Percentiles rank a stretch among this genome's conserved stretches.
phyloP scores from a whole-genome alignment of 92 coral and sea anemone species.

The Hydrozoanthus gracilis region DNA sequence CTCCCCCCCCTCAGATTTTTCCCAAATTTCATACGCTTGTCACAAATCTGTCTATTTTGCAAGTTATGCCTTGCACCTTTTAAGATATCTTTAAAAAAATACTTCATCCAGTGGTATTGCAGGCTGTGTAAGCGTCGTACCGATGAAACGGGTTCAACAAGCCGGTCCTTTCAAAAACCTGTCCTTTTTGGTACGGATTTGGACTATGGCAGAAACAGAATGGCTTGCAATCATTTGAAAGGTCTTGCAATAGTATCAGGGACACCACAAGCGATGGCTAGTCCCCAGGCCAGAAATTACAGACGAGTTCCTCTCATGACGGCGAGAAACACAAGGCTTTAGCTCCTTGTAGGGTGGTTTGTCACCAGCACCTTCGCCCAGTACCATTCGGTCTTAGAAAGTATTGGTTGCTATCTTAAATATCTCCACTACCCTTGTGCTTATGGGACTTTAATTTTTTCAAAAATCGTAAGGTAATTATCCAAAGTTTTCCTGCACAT shows the following conservation, averaged over 20 bases:
- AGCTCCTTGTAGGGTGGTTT: constrained; percentile 80
- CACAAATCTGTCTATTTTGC: too few species aligned
- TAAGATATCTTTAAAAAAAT: too few species aligned
- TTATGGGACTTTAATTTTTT: constrained; percentile 42
- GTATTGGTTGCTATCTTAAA: neutral
- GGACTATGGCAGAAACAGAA: too few species aligned
- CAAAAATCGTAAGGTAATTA: neutral
- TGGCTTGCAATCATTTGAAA: too few species aligned
- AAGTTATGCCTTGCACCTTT: too few species aligned
- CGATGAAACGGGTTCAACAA: too few species aligned
- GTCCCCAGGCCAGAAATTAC: constrained; percentile 82
- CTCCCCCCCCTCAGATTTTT: too few species aligned
- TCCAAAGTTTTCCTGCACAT: neutral
- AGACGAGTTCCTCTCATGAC: constrained; percentile 83
- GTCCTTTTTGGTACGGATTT: too few species aligned
- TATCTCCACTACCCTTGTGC: neutral
- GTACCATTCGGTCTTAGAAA: constrained; percentile 54
- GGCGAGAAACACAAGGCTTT: constrained; percentile 86
- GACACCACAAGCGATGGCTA: constrained; percentile 96
- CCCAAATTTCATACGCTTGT: too few species aligned
- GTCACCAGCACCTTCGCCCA: constrained; percentile 66
- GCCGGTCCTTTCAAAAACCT: too few species aligned
- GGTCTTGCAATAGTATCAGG: constrained; percentile 34
- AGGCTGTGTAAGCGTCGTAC: too few species aligned
- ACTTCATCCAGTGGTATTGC: too few species aligned